Evolutionary conservation across 2,113 vertebrate genomes (phyloP).

Genomic region (Crypturellus undulatus): DNA sequence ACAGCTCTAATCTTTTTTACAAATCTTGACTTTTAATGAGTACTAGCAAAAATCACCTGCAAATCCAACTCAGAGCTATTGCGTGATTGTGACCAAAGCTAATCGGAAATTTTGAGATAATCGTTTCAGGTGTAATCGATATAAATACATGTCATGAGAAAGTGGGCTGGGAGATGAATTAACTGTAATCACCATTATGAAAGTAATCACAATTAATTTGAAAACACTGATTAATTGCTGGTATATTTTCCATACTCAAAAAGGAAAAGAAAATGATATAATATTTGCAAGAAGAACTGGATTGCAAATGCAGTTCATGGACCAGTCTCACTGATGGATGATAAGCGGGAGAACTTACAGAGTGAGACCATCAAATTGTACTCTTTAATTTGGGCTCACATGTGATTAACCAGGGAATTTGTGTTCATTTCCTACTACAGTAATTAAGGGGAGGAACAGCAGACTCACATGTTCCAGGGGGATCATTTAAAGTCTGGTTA

Average conservation of each 20-base stretch:
- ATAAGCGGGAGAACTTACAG: neutral
- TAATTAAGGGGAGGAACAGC: slow-evolving; percentile 59
- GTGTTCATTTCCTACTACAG: slow-evolving; percentile 54
- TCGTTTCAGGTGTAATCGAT: slow-evolving; percentile 65
- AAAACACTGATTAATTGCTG: slow-evolving; percentile 74
- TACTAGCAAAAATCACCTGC: slow-evolving; percentile 41
- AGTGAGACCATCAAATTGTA: slow-evolving; percentile 37
- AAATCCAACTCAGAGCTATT: slow-evolving; percentile 42
- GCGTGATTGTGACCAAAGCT: slow-evolving; percentile 39
- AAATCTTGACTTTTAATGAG: slow-evolving; percentile 27
- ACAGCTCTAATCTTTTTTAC: neutral
- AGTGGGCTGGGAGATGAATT: slow-evolving; percentile 56
- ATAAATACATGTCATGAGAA: slow-evolving; percentile 62
- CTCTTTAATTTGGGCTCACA: slow-evolving; percentile 65
- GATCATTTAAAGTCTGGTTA: slow-evolving; percentile 61
- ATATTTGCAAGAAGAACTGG: slow-evolving; percentile 26
- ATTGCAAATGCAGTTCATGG: slow-evolving; percentile 34
- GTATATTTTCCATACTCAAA: slow-evolving; percentile 53
- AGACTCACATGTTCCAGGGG: slow-evolving; percentile 45
- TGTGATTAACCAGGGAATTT: slow-evolving; percentile 55
- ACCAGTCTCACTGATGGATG: slow-evolving; percentile 5
- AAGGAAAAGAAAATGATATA: slow-evolving; percentile 5
- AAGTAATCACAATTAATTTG: slow-evolving; percentile 77
- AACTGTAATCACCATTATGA: slow-evolving; percentile 69
- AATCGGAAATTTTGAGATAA: slow-evolving; percentile 66